A percentile compares a stretch with the other conserved stretches of the same genome.
Conservation (phyloP, 2,113 vertebrate species). For the Mellivora capensis region DNA sequence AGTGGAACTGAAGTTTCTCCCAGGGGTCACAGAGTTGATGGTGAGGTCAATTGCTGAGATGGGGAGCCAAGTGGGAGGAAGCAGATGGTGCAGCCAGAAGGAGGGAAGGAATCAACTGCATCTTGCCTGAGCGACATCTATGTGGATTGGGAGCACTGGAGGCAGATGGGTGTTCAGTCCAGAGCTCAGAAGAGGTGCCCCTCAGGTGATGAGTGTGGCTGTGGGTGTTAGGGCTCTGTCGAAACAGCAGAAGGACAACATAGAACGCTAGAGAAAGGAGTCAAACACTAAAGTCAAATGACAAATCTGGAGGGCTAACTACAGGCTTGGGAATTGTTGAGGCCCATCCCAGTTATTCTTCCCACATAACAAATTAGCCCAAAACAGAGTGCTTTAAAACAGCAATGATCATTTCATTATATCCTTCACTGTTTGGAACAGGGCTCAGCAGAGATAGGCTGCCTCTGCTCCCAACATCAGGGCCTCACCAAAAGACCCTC, state of each 20-base stretch:
- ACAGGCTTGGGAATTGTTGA: background rate
- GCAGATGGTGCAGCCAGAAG: background rate
- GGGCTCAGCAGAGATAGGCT: background rate
- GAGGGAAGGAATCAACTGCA: background rate
- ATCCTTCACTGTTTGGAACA: background rate
- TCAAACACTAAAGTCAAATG: background rate
- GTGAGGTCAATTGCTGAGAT: conserved; percentile 9
- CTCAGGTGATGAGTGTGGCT: background rate
- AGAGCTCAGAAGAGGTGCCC: background rate
- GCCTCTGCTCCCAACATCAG: background rate
- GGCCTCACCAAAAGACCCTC: background rate
- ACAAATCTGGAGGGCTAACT: background rate
- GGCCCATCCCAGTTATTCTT: background rate
- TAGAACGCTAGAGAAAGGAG: background rate
- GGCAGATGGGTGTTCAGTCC: background rate
- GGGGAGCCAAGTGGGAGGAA: background rate
- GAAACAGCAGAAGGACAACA: background rate
- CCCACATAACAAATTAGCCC: background rate
- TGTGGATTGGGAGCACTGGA: background rate
- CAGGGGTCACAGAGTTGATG: background rate
- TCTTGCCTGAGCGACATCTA: background rate
- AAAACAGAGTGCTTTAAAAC: background rate
- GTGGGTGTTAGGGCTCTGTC: background rate
- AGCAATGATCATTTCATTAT: background rate
- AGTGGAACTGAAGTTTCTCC: conserved; percentile 40